These are phyloP conservation scores for Xylocampa areola DNA, from an alignment of 2,888 invertebrate species.

Conservation along the genomic window DNA sequence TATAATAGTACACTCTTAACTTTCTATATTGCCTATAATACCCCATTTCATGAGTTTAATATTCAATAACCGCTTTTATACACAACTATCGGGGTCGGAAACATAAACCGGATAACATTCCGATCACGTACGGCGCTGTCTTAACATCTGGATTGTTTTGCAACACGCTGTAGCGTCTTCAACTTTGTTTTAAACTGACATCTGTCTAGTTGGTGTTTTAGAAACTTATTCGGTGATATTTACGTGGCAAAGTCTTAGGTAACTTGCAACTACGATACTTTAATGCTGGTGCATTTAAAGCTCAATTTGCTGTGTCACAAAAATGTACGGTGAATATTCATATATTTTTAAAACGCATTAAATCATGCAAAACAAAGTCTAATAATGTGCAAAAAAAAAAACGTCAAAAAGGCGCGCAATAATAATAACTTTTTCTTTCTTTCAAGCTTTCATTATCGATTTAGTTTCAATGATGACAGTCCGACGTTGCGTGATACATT, in stretches of 20 bases:
- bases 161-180: slow-evolving; percentile 76
- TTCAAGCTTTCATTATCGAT: too few relatives aligned
- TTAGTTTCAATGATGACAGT: too few relatives aligned
- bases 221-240: slow-evolving; percentile 68
- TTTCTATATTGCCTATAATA: slow-evolving; percentile 63
- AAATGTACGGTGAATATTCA: background rate
- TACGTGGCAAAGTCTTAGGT: slow-evolving; percentile 50
- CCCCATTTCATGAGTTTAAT: slow-evolving; percentile 74
- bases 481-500: too few relatives aligned
- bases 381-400: too few relatives aligned
- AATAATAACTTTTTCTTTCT: too few relatives aligned
- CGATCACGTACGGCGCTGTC: slow-evolving; percentile 79
- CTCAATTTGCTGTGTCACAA: slow-evolving; percentile 25
- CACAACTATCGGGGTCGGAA: slow-evolving; percentile 68
- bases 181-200: slow-evolving; percentile 81
- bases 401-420: too few relatives aligned
- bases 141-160: slow-evolving; percentile 87
- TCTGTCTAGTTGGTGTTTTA: slow-evolving; percentile 68
- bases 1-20: slow-evolving; percentile 63
- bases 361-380: too few relatives aligned
- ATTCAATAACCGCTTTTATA: slow-evolving; percentile 78
- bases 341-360: too few relatives aligned
- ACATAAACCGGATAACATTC: slow-evolving; percentile 63
- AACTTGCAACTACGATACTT: slow-evolving; percentile 43
- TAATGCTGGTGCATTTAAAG: slow-evolving; percentile 37